Conservation (phyloP, 92 coral and sea anemone genomes). For the Epizoanthus rinbou region DNA sequence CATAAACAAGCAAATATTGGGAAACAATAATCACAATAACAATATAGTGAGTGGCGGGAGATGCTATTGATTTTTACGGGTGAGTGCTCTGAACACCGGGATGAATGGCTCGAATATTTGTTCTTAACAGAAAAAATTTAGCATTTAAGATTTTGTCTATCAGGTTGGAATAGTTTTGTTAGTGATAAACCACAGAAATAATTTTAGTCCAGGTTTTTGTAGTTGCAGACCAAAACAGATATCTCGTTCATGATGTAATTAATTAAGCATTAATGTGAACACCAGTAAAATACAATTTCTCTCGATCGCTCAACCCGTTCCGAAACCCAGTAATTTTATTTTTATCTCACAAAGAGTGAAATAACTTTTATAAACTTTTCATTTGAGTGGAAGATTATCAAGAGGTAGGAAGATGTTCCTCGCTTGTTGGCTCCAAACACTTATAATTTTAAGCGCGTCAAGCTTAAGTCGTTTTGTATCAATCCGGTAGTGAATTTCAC, state of each 20-base stretch:
- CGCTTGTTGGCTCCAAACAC: not conserved
- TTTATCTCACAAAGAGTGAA: not conserved
- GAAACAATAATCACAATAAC: not conserved
- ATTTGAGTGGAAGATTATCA: not conserved
- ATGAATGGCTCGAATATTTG: not conserved
- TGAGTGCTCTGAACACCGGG: constrained; percentile 2
- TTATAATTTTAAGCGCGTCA: not conserved
- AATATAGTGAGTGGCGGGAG: not conserved
- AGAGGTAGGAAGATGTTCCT: not conserved
- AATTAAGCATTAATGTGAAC: constrained; percentile 38
- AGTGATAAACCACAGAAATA: not conserved
- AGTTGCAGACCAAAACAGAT: constrained; percentile 4
- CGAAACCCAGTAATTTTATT: constrained; percentile 19
- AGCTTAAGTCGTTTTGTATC: not conserved
- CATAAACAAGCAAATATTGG: not conserved
- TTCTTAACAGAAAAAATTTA: not conserved
- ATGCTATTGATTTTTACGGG: not conserved
- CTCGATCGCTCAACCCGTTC: constrained; percentile 24
- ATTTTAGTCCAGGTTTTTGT: not conserved
- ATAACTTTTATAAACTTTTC: not conserved
- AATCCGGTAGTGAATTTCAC: not conserved
- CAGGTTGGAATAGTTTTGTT: not conserved
- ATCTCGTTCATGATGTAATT: constrained; percentile 26
- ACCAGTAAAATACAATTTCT: constrained; percentile 35
- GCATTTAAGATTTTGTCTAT: not conserved